phyloP scores from a whole-genome alignment of 2,888 invertebrate genomes.

The Gnatocerus cornutus region DNA sequence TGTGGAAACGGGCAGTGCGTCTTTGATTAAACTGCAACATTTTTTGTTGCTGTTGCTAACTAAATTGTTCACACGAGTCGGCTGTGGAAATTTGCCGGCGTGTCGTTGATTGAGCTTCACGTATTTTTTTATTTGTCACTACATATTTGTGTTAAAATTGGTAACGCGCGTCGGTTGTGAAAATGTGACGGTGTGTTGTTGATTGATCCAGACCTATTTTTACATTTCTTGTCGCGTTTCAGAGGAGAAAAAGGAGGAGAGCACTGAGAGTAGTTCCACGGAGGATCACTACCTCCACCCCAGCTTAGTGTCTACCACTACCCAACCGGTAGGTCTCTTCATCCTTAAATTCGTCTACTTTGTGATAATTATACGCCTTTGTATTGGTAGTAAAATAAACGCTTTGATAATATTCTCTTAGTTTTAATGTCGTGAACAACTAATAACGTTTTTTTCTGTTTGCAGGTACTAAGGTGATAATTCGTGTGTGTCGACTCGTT shows the following conservation, averaged over 20 bases:
- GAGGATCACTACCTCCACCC: constrained; percentile 88
- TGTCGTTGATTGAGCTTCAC: too few species aligned
- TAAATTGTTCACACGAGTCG: too few species aligned
- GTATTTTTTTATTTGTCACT: too few species aligned
- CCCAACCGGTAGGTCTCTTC: constrained; percentile 78
- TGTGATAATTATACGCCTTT: constrained; percentile 37
- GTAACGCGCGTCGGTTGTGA: neutral
- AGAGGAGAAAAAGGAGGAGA: constrained; percentile 59
- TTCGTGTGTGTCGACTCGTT: constrained; percentile 46
- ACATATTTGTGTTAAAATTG: too few species aligned
- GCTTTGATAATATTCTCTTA: constrained; percentile 52
- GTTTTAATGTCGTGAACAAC: constrained; percentile 59
- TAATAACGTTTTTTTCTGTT: constrained; percentile 67
- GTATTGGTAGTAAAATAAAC: constrained; percentile 49
- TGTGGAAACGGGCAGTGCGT: too few species aligned
- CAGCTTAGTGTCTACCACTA: constrained; percentile 78
- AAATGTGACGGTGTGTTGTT: neutral
- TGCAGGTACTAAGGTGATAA: constrained; percentile 61
- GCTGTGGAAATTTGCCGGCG: too few species aligned
- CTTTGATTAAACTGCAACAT: too few species aligned
- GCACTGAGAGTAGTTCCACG: constrained; percentile 74
- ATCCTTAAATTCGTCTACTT: constrained; percentile 15
- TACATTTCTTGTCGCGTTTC: too few species aligned
- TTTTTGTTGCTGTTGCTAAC: too few species aligned
- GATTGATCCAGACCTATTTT: neutral